Evolutionary conservation across 2,888 invertebrate genomes (phyloP).

Genomic region (Thalpophila matura): DNA sequence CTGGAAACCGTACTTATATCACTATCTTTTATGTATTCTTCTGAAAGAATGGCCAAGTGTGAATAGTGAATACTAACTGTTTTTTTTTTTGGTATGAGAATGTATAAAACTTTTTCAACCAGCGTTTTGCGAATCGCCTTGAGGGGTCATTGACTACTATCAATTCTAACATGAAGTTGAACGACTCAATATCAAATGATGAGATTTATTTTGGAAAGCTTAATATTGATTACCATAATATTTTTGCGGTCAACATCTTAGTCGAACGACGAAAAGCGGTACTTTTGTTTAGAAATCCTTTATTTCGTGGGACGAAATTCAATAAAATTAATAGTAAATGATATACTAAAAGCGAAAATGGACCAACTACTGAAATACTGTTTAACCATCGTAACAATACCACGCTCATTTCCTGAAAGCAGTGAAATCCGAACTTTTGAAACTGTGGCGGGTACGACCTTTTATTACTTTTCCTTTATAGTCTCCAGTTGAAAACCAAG

Average conservation of each 20-base stretch:
- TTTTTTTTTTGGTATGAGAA: neutral
- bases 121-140: too few relatives aligned
- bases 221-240: too few relatives aligned
- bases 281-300: neutral
- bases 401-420: conserved; percentile 23
- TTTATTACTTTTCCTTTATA: conserved; percentile 22
- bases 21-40: neutral
- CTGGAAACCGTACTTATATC: conserved; percentile 26
- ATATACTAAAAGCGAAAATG: conserved; percentile 3
- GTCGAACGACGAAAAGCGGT: neutral
- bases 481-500: conserved; percentile 21
- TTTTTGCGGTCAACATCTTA: too few relatives aligned
- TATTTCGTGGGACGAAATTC: too few relatives aligned
- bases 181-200: too few relatives aligned
- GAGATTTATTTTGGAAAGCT: too few relatives aligned
- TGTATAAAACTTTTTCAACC: too few relatives aligned
- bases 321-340: neutral
- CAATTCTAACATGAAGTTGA: too few relatives aligned
- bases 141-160: too few relatives aligned
- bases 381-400: neutral
- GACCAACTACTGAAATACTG: neutral
- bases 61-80: neutral
- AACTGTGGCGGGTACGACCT: conserved; percentile 12
- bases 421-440: conserved; percentile 1
- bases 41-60: neutral